Evolutionary conservation across 2,113 vertebrate species (phyloP).

Genomic region (Brachypodius melanocephalos): DNA sequence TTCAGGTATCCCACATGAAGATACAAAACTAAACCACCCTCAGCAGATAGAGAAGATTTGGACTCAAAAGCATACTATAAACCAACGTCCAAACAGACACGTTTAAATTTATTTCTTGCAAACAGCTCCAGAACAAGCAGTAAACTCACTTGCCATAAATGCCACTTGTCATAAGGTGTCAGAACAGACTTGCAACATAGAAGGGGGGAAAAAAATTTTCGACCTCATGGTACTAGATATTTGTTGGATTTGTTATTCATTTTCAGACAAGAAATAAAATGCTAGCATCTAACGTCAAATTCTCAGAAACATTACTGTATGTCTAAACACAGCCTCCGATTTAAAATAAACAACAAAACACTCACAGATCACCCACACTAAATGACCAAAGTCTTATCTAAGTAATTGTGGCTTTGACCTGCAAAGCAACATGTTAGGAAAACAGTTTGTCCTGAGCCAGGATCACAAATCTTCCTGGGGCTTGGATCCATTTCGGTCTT

Average conservation of each 20-base stretch:
- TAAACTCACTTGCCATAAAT: background rate
- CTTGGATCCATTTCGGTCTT: background rate
- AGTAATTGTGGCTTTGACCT: background rate
- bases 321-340: background rate
- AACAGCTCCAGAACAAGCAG: background rate
- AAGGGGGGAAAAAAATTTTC: background rate
- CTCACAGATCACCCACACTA: background rate
- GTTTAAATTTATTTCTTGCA: background rate
- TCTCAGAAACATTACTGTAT: background rate
- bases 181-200: background rate
- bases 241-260: background rate
- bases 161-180: background rate
- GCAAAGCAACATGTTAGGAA: background rate
- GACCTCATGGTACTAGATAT: fast-evolving
- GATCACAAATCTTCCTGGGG: background rate
- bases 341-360: background rate
- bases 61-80: background rate
- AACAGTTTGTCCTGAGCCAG: background rate
- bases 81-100: background rate
- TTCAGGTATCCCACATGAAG: background rate
- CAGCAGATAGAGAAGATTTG: background rate
- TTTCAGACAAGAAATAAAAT: background rate
- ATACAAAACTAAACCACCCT: background rate
- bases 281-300: background rate
- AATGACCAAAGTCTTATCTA: background rate